phyloP scores from a whole-genome alignment of 2,888 invertebrate genomes.

The Nemotelus pantherinus region DNA sequence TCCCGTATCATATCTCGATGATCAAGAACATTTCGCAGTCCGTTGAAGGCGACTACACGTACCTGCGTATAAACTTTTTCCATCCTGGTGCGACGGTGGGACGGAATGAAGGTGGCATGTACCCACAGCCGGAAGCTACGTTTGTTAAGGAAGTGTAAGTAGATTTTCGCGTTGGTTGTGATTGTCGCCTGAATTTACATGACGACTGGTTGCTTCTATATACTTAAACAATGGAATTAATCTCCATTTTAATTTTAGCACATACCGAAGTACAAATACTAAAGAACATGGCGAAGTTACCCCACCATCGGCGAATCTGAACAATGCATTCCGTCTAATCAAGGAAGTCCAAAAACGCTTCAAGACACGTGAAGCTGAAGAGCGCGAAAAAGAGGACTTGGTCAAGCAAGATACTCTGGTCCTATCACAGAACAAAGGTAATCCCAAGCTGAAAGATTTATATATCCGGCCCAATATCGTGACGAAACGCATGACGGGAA shows the following conservation, averaged over 20 bases:
- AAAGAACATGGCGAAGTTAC: constrained; percentile 96
- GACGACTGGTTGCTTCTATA: no score
- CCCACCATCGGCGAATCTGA: constrained; percentile 94
- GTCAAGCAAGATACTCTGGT: constrained; percentile 98
- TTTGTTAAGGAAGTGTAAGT: constrained; percentile 97
- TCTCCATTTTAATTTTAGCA: constrained; percentile 67
- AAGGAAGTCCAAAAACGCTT: constrained; percentile 99
- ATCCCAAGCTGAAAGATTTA: constrained; percentile 96
- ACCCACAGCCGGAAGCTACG: constrained; percentile 94
- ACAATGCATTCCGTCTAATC: constrained; percentile 95
- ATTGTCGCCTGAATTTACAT: neutral
- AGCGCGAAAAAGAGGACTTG: constrained; percentile 97
- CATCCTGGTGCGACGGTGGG: constrained; percentile 98
- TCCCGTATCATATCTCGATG: constrained; percentile 98
- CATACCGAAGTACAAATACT: constrained; percentile 95
- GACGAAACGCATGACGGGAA: constrained; percentile 92
- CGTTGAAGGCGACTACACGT: constrained; percentile 98
- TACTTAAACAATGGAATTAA: no score
- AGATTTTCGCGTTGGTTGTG: neutral
- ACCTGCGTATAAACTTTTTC: constrained; percentile 97
- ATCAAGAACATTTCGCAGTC: constrained; percentile 99
- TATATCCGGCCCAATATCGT: constrained; percentile 99
- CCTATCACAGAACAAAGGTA: constrained; percentile 93
- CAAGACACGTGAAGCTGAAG: constrained; percentile 97
- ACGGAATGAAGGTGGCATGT: constrained; percentile 88